Base-by-base conservation (phyloP, 2,888 invertebrate species). In the Smittia aterrima region DNA sequence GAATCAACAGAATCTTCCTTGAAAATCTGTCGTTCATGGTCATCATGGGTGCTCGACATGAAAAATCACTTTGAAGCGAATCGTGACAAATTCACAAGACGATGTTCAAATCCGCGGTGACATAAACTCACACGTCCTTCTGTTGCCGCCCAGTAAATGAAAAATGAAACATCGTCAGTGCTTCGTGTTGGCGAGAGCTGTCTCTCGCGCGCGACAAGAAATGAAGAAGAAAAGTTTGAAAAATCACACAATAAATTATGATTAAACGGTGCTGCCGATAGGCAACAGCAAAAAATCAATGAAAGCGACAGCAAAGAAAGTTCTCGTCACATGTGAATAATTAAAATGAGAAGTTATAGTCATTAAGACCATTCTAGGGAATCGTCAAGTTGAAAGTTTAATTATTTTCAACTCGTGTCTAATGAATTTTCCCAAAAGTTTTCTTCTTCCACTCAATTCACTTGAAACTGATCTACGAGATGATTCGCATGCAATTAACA, bases 1-100 rank as follows among this genome's bases (percentile, higher is more conserved):
- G 70, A 71, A 3, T 71, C 70, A 71, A 24, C 20, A 27, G 6
- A 11, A 54, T 54, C 53, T 70, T 47, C 25, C 41, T 1, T 47
- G n/a, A 13, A 47, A 47, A 47, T 4, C 3, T 13, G 47, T 22
- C 32, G 18, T 72, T 72, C 72, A 72, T 62, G 72, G 72, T 62
- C 70, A 71, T 54, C 53, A 9, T 47, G 3, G n/a, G 54, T 53
- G 22, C 38, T 27, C 53, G 41, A 72, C 72, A 72, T 62, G 72
- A 72, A 18, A 72, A 71, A 71, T 71, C 58, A 71, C 71, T 72
- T 72, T 72, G 58, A 72, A 58, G 72, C 53, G 53, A 6, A 18
- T 58, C 1, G 18, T 3, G 20, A 58, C 58, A n/a, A n/a, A 58
- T 22, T 58, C 47, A 47, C 47, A 4, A 47, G 47, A 47, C 11